Base-by-base conservation (phyloP, 2,113 vertebrate genomes). In the Brachionichthys hirsutus region DNA sequence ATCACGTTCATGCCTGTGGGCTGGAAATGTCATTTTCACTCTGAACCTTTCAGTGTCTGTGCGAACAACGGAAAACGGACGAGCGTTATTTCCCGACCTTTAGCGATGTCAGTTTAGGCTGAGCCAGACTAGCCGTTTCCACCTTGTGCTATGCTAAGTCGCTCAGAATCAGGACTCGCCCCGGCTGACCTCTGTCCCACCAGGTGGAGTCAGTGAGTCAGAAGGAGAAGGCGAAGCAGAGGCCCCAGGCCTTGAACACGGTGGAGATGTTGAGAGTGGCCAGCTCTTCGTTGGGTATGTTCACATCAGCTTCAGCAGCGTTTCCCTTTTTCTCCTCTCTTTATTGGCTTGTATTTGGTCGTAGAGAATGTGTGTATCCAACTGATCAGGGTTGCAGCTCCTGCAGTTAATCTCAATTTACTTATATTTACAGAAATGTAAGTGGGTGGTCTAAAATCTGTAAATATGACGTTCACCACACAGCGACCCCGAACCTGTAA, bases 231-330 rank as follows among this genome's bases (percentile, higher is more conserved):
- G 88, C 91, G 55, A 98, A 99, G 82, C 96, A 98, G 87, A 93
- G 97, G 61, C 97, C 97, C 0, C 91, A 93, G 74, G 96, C 97
- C 52, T 78, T 99, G 70, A 99, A 99, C 89, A 99, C 97, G 0
- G 96, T 99, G 80, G 97, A 99, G 91, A 98, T 99, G 97, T 80
- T 99, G 12, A 91, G 95, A 70, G 95, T 98, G 65, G 97, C 92
- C 79, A 98, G 97, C 75, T 94, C 97, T 50, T 86, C 97, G 42
- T 90, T 99, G 68, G 97, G 97, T 98, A 83, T 15, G 91, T 18
- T 48, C 44, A 24, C 15, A 20, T 46, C 7, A 17, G 49, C 61
- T 45, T 9, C 1, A 48, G 40, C 51, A 48, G 14, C 11, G 10
- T 40, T 18, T 36, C 12, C 43, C 10, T 10, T 9, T 1, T 12